A percentile compares a stretch with the other conserved stretches of the same genome.
These are phyloP conservation scores for Thalassarche chlororhynchos DNA, from an alignment of 2,113 vertebrate species.

Conservation along the genomic window DNA sequence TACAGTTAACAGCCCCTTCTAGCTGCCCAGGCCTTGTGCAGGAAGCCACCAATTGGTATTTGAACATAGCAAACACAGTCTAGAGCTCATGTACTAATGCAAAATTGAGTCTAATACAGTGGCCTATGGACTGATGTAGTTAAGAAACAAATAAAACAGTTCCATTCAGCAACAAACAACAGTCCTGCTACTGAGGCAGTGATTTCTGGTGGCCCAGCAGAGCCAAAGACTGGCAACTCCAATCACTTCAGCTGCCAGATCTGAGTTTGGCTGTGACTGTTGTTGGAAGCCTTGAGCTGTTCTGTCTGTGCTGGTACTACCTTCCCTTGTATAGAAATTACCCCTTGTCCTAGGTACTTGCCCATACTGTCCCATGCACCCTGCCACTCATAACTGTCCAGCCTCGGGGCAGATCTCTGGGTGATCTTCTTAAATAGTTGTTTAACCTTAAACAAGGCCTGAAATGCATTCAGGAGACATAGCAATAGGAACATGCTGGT, in stretches of 20 bases:
- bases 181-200: neutral
- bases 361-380: no score
- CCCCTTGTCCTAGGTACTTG: no score
- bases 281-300: neutral
- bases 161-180: neutral
- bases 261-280: neutral
- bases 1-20: fast-evolving
- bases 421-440: no score
- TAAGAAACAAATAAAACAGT: neutral
- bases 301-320: neutral
- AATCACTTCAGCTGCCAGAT: neutral
- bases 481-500: no score
- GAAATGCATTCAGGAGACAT: no score
- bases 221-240: neutral
- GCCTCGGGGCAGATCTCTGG: no score
- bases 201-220: neutral
- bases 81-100: neutral
- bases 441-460: no score
- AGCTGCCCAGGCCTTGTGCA: neutral
- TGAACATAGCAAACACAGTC: neutral
- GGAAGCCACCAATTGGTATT: neutral
- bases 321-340: neutral
- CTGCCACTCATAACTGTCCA: no score
- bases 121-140: neutral
- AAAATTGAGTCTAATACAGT: neutral